Evolutionary conservation across 2,113 vertebrate genomes (phyloP), one percentile per base, ranked within the genome.

Genomic region (Cercopithecus mona): DNA sequence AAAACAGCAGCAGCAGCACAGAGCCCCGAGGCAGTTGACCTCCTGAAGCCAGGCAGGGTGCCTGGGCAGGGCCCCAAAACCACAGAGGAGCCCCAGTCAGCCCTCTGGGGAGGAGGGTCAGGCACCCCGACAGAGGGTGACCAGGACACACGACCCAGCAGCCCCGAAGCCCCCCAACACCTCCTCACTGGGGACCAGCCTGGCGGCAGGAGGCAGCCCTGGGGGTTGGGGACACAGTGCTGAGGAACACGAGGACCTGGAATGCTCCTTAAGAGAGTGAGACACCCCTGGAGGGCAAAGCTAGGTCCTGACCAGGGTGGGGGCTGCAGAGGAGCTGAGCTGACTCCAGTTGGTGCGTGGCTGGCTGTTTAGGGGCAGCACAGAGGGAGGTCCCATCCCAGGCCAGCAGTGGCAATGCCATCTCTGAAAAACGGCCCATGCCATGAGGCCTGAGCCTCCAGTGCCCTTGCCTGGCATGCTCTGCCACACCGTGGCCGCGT

Each of bases 201-300:
- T 5, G 38, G 48, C 22, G 0, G 35, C 0, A 1, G 25, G 50
- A 35, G 16, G 27, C n/a, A 0, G 45, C 3, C 0, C 1, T 1
- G 0, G 45, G 35, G 64, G 45, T 45, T 4, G 38, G 25, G 43
- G 52, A 6, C 35, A 3, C 16, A 2, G n/a, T n/a, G 13, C 70
- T 25, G 3, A 17, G 6, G 80, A 83, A 38, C 1, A 14, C 83
- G 16, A 38, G 57, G 50, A 40, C 70, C 14, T 14, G 32, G 43
- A 55, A 79, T 16, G 2, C n/a, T 45, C 57, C 35, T 18, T 1
- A 11, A 5, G 18, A 17, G 50, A 16, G 12, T 6, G 32, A 32
- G 68, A 12, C 22, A 4, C 17, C 43, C 50, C 23, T 25, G 17
- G 59, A 45, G 61, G 80, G 30, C 84, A 6, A 14, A 70, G 81